Evolutionary conservation across 2,888 invertebrate genomes (phyloP).

Genomic region (Bedellia somnulentella): DNA sequence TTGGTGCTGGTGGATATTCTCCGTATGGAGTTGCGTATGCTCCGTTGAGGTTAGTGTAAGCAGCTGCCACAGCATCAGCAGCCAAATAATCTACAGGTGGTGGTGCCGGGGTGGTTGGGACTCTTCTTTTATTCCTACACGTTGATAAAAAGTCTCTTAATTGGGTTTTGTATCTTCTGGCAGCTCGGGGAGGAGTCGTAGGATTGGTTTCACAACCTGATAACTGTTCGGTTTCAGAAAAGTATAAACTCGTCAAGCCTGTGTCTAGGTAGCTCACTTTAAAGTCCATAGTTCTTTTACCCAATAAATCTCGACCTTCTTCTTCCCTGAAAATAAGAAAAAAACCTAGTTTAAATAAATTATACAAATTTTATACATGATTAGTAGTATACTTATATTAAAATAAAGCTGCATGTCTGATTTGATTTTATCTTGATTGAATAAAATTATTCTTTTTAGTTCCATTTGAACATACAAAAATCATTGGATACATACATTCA

Average conservation of each 20-base stretch:
- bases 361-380: too few relatives aligned
- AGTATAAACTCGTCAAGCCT: constrained; percentile 87
- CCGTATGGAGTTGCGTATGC: constrained; percentile 82
- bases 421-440: too few relatives aligned
- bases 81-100: constrained; percentile 72
- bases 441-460: too few relatives aligned
- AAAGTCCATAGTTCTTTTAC: constrained; percentile 98
- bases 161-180: constrained; percentile 91
- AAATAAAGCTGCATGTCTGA: too few relatives aligned
- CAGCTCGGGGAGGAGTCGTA: constrained; percentile 75
- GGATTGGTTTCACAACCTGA: constrained; percentile 64
- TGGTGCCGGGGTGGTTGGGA: constrained; percentile 57
- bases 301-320: constrained; percentile 94
- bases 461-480: too few relatives aligned
- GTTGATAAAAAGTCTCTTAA: constrained; percentile 90
- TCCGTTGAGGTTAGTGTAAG: constrained; percentile 78
- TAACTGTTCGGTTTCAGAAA: constrained; percentile 83
- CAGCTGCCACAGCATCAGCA: constrained; percentile 71
- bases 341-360: neutral
- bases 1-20: constrained; percentile 68
- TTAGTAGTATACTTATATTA: too few relatives aligned
- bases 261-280: constrained; percentile 97
- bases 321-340: constrained; percentile 76
- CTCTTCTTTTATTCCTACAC: constrained; percentile 80
- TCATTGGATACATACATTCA: too few relatives aligned